Percentiles rank a stretch among this genome's conserved stretches.
Evolutionary conservation across 1,140 invertebrate species (phyloP).

Genomic region (Kradibia gibbosae): DNA sequence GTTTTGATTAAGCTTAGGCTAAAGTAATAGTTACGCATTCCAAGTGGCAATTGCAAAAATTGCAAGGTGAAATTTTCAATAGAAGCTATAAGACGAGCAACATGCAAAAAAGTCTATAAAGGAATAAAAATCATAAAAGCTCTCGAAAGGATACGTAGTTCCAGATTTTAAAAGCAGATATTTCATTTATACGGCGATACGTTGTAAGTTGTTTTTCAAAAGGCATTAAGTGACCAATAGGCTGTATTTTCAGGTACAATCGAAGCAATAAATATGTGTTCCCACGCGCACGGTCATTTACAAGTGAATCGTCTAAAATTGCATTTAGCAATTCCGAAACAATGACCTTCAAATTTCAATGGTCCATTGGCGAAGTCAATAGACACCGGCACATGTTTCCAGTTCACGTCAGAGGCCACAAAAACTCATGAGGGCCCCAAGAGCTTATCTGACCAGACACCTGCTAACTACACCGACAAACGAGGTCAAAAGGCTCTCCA

Average conservation of each 20-base stretch:
- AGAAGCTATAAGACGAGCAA: background rate
- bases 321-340: slow-evolving; percentile 1
- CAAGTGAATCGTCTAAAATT: background rate
- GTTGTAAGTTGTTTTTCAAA: background rate
- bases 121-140: background rate
- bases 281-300: background rate
- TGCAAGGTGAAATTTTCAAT: background rate
- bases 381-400: background rate
- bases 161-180: background rate
- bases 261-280: background rate
- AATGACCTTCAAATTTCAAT: background rate
- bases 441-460: background rate
- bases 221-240: background rate
- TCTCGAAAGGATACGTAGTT: background rate
- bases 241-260: background rate
- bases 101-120: background rate
- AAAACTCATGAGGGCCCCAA: background rate
- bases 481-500: slow-evolving; percentile 29
- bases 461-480: background rate
- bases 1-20: too few relatives aligned
- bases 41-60: background rate
- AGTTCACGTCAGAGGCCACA: background rate
- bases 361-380: background rate
- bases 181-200: background rate
- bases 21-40: too few relatives aligned